phyloP scores from a whole-genome alignment of 2,113 vertebrate species.

The Dasypus novemcinctus region DNA sequence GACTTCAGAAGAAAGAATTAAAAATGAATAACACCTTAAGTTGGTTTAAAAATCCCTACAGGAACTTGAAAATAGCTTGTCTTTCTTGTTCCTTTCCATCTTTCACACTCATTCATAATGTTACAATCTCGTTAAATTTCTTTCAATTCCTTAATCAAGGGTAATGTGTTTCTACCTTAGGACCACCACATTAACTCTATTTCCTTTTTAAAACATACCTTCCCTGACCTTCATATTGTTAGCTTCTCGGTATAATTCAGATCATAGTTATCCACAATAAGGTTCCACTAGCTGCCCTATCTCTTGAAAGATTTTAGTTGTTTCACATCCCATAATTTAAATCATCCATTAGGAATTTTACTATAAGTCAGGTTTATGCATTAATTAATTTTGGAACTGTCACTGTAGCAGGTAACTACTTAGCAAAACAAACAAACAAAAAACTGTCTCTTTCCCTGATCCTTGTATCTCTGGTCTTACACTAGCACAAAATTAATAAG shows the following conservation, averaged over 20 bases:
- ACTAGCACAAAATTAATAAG: neutral
- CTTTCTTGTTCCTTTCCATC: neutral
- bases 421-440: too few species aligned
- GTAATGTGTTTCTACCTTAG: neutral
- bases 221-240: neutral
- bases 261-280: neutral
- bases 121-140: neutral
- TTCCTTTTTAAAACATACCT: neutral
- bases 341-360: neutral
- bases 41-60: neutral
- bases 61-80: neutral
- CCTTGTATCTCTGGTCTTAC: neutral
- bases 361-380: neutral
- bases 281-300: neutral
- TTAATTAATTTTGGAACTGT: neutral
- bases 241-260: neutral
- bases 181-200: neutral
- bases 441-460: neutral
- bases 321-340: neutral
- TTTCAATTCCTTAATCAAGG: neutral
- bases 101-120: neutral
- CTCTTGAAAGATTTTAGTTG: neutral
- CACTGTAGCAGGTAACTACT: neutral
- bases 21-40: neutral
- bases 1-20: neutral